A percentile compares a stretch with the other conserved stretches of the same genome.
phyloP scores from a whole-genome alignment of 2,888 invertebrate species.

The Oscheius sp. region DNA sequence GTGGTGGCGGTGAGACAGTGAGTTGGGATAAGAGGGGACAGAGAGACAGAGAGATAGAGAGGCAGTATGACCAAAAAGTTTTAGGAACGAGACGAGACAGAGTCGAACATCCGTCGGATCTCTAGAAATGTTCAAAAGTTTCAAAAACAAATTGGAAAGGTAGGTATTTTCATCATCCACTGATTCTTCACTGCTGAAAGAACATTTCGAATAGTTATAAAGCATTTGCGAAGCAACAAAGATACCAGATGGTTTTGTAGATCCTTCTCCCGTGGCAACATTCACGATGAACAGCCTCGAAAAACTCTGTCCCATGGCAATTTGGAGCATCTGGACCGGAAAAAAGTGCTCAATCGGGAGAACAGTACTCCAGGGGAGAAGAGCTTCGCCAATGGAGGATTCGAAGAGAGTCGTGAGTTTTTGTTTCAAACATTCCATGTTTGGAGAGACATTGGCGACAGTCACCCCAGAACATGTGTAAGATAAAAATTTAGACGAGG shows the following conservation, averaged over 20 bases:
- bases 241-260: constrained; percentile 28
- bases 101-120: constrained; percentile 51
- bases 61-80: not conserved
- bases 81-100: constrained; percentile 34
- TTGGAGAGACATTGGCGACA: too few species aligned
- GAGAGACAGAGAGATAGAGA: not conserved
- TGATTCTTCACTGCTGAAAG: not conserved
- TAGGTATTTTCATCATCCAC: not conserved
- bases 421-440: not conserved
- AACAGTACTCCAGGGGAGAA: constrained; percentile 41
- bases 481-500: constrained; percentile 8
- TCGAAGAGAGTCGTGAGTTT: constrained; percentile 41
- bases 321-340: constrained; percentile 48
- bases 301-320: constrained; percentile 58
- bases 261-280: constrained; percentile 46
- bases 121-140: constrained; percentile 55
- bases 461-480: too few species aligned
- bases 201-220: not conserved
- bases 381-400: constrained; percentile 52
- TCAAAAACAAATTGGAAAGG: constrained; percentile 58
- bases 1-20: constrained; percentile 56
- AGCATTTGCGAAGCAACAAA: not conserved
- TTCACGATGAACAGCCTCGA: constrained; percentile 42
- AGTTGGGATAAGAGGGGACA: constrained; percentile 1
- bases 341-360: constrained; percentile 1